A percentile compares a stretch with the other conserved stretches of the same genome.
Evolutionary conservation across 2,113 vertebrate genomes (phyloP).

Genomic region (Neoarius graeffei): DNA sequence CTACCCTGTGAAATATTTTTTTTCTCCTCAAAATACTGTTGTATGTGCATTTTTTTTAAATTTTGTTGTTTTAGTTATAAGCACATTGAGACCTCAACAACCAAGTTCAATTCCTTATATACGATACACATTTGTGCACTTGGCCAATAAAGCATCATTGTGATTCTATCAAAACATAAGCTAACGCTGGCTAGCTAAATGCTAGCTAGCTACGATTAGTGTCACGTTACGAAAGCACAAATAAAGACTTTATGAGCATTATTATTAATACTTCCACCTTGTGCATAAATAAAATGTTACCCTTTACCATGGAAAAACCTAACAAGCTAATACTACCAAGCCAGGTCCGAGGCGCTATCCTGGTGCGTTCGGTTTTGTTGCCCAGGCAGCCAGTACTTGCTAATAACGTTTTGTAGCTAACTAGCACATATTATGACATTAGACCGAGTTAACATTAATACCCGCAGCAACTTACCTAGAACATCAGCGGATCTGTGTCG

Average conservation of each 20-base stretch:
- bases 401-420: not conserved
- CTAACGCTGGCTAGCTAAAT: not conserved
- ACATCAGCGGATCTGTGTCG: conserved; percentile 88
- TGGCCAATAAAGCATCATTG: not conserved
- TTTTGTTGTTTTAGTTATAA: not conserved
- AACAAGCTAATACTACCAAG: not conserved
- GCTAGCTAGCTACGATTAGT: not conserved
- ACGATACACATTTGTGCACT: not conserved
- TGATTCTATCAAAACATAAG: not conserved
- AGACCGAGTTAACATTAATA: not conserved
- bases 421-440: not conserved
- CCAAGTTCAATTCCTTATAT: not conserved
- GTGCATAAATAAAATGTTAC: not conserved
- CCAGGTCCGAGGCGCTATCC: not conserved
- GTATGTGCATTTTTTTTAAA: not conserved
- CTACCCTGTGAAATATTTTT: not conserved
- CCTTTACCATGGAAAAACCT: not conserved
- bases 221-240: not conserved
- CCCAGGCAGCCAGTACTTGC: not conserved
- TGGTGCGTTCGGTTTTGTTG: not conserved
- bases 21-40: not conserved
- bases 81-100: not conserved
- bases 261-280: not conserved
- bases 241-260: not conserved
- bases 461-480: conserved; percentile 76